phyloP scores from a whole-genome alignment of 2,888 invertebrate species.

The Mamestra brassicae region DNA sequence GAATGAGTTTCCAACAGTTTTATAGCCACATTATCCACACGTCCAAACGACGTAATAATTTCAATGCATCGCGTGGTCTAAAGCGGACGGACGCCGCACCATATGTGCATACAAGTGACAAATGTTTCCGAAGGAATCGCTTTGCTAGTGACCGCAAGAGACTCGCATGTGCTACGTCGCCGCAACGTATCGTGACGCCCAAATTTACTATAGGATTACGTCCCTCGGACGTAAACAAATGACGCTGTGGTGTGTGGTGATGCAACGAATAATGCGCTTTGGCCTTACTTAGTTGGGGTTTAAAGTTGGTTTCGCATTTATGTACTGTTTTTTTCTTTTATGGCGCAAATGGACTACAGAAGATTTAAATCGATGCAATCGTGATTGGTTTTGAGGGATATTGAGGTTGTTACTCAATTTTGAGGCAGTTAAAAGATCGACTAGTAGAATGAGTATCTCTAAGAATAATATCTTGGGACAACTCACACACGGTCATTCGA shows the following conservation, averaged over 20 bases:
- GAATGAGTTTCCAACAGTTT: conserved; percentile 35
- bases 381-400: background rate
- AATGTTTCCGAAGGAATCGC: conserved; percentile 57
- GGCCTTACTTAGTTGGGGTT: conserved; percentile 8
- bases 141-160: conserved; percentile 53
- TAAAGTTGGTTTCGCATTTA: background rate
- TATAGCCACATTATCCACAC: conserved; percentile 3
- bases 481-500: too few species aligned
- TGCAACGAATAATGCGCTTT: conserved; percentile 28
- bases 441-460: too few species aligned
- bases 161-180: conserved; percentile 46
- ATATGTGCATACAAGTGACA: conserved; percentile 51
- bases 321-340: background rate
- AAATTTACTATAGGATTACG: conserved; percentile 52
- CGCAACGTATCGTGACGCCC: conserved; percentile 42
- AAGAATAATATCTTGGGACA: too few species aligned
- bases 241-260: conserved; percentile 25
- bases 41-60: conserved; percentile 34
- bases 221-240: conserved; percentile 45
- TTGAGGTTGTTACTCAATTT: background rate
- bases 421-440: too few species aligned
- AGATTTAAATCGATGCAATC: background rate
- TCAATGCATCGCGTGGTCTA: conserved; percentile 31
- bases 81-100: conserved; percentile 32
- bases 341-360: background rate